Conservation (phyloP, 2,113 vertebrate genomes). For the Platichthys flesus region DNA sequence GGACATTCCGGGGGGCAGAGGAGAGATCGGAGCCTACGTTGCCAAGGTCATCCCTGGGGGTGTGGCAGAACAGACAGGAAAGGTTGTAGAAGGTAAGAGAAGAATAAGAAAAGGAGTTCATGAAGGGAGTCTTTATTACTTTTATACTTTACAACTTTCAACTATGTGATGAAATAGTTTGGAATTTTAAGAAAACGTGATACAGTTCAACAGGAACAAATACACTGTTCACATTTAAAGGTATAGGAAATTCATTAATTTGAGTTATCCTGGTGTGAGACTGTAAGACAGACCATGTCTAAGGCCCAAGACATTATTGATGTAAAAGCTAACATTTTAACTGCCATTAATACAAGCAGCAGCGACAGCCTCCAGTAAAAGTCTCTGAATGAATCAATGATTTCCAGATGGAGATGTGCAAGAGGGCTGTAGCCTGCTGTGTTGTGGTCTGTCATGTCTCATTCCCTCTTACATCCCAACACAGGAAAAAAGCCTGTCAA, state of each 20-base stretch:
- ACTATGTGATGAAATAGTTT: too few species aligned
- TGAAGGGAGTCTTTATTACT: not conserved
- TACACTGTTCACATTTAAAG: too few species aligned
- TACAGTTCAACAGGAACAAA: too few species aligned
- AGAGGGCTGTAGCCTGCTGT: conserved; percentile 30
- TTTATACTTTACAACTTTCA: not conserved
- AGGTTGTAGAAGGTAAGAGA: conserved; percentile 91
- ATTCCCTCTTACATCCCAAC: conserved; percentile 51
- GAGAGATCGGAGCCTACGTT: conserved; percentile 96
- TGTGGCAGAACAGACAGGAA: conserved; percentile 90
- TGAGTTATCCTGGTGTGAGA: too few species aligned
- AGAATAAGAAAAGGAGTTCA: not conserved
- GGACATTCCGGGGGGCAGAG: conserved; percentile 90
- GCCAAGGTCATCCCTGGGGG: conserved; percentile 93
- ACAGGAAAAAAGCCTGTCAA: conserved; percentile 42
- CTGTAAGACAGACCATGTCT: too few species aligned
- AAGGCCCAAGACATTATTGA: too few species aligned
- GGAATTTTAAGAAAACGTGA: too few species aligned
- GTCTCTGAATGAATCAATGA: conserved; percentile 24
- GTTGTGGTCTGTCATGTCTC: conserved; percentile 56
- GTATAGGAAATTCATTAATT: too few species aligned
- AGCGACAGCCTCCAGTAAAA: conserved; percentile 7
- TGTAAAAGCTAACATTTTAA: conserved; percentile 2
- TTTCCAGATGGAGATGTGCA: conserved; percentile 40
- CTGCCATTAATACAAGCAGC: conserved; percentile 8